These are phyloP conservation scores for Monoplex corrugatus DNA, from an alignment of 2,888 invertebrate species.

Conservation along the genomic window DNA sequence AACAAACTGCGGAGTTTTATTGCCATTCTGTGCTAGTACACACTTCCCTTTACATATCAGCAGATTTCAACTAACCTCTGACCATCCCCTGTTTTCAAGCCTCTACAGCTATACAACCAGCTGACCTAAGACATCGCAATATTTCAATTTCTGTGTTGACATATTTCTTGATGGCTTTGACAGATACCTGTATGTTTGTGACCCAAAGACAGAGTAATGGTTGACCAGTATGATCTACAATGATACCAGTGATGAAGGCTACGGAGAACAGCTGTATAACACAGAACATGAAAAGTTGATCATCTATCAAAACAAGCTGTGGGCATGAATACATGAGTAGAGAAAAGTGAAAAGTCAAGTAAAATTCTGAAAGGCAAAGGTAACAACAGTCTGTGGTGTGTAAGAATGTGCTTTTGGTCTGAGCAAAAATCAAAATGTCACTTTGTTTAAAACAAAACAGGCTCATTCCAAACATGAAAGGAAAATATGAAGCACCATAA, in stretches of 20 bases:
- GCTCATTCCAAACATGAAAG: not conserved
- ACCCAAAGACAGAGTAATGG: not conserved
- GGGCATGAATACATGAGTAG: not conserved
- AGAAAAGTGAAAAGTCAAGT: not conserved
- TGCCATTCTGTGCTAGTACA: too few species aligned
- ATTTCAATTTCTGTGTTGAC: too few species aligned
- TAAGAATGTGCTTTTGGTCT: not conserved
- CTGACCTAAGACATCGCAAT: not conserved
- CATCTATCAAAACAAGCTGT: not conserved
- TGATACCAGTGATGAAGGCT: not conserved
- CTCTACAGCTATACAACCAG: too few species aligned
- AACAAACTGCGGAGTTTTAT: too few species aligned
- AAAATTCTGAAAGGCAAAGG: not conserved
- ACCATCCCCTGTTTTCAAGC: not conserved
- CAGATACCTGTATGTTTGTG: not conserved
- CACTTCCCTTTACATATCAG: not conserved
- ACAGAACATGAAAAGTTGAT: not conserved
- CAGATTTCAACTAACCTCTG: not conserved
- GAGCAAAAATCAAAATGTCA: not conserved
- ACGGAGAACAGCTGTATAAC: not conserved
- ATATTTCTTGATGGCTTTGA: not conserved
- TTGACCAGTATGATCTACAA: too few species aligned
- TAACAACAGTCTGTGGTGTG: not conserved
- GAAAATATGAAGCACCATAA: not conserved
- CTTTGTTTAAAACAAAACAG: not conserved